phyloP scores from a whole-genome alignment of 2,888 invertebrate genomes.

The Nymphalis c-album region DNA sequence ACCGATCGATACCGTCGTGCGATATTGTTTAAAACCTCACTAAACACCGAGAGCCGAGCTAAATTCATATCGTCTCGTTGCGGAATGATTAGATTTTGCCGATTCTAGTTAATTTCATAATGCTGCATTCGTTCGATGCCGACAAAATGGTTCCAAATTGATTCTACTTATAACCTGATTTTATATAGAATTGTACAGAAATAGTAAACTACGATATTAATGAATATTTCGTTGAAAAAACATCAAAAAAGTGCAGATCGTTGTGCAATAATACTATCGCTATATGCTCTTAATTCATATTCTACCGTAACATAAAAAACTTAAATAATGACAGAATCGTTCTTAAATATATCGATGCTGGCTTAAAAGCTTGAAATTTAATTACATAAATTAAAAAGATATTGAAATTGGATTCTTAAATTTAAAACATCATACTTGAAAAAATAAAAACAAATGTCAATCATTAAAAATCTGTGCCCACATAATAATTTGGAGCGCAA shows the following conservation, averaged over 20 bases:
- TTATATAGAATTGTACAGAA: constrained; percentile 75
- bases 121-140: constrained; percentile 65
- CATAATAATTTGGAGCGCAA: constrained; percentile 61
- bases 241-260: constrained; percentile 74
- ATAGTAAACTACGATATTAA: constrained; percentile 72
- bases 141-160: constrained; percentile 79
- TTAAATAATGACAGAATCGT: constrained; percentile 60
- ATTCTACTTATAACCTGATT: constrained; percentile 76
- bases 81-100: constrained; percentile 69
- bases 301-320: constrained; percentile 45
- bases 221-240: constrained; percentile 79
- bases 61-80: constrained; percentile 70
- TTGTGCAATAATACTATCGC: constrained; percentile 59
- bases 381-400: constrained; percentile 51
- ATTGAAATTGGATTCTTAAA: constrained; percentile 63
- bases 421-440: constrained; percentile 44
- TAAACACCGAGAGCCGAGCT: constrained; percentile 75
- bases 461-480: constrained; percentile 58
- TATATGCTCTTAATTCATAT: constrained; percentile 73
- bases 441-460: constrained; percentile 53
- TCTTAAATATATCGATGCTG: constrained; percentile 69
- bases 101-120: constrained; percentile 71
- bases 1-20: constrained; percentile 77
- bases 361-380: constrained; percentile 67
- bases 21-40: constrained; percentile 69